Evolutionary conservation across 2,113 vertebrate species (phyloP), one percentile per base, ranked within the genome.

Genomic region (Passer domesticus): DNA sequence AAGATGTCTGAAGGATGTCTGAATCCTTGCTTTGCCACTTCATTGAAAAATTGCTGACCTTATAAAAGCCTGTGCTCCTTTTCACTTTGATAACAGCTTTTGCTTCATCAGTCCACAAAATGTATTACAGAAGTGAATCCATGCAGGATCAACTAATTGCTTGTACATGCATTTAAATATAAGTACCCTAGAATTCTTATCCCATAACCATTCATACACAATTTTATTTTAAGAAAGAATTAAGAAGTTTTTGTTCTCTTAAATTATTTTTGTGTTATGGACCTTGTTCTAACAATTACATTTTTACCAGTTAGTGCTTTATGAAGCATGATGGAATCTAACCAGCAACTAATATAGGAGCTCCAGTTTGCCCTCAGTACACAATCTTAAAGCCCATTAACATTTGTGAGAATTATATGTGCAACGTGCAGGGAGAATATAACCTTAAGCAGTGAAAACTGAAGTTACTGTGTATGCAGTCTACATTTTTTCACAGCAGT

Each of bases 361-460:
- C 39, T 95, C 76, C 67, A 63, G 91, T 87, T 95, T 94, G 75
- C 91, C 84, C 85, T 96, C 87, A 66, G 72, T 89, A 74, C 68
- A 91, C 66, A 89, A 83, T 93, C 75, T 96, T 94, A 91, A 85
- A 85, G 88, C 28, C 77, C 68, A 94, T 96, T 98, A 96, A 86
- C 77, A 92, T 96, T 77, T 92, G 66, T 67, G 89, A 30, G 78
- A 94, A 95, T 93, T 88, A 84, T 80, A 79, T 91, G 85, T 89
- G 80, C 73, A 83, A 27, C 3, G 59, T 81, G 59, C 92, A 84
- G 91, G 58, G 80, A 90, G n/a, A 84, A 84, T 81, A 94, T 88
- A 92, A 74, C 86, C 89, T 74, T 90, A 93, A 94, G 77, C 93
- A 93, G 43, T 60, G 56, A 94, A 95, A 95, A 58, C 63, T 72